Evolutionary conservation across 2,888 invertebrate genomes (phyloP).

Genomic region (Nebria brevicollis): DNA sequence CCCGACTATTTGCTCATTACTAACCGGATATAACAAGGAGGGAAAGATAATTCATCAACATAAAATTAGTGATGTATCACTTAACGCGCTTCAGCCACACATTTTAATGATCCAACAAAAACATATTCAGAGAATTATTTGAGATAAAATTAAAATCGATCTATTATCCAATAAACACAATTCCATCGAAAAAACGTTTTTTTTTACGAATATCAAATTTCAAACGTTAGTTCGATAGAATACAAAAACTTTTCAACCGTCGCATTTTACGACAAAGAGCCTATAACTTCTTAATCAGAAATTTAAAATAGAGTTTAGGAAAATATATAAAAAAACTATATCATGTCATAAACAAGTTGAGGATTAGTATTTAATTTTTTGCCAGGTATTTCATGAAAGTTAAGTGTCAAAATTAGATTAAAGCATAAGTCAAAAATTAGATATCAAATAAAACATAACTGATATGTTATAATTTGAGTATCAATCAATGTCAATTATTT

Average conservation of each 20-base stretch:
- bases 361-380: not conserved
- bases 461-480: not conserved
- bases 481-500: conserved; percentile 1
- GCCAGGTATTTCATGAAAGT: not conserved
- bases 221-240: too few species aligned
- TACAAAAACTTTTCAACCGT: too few species aligned
- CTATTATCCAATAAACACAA: too few species aligned
- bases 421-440: not conserved
- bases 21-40: conserved; percentile 22
- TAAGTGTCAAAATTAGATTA: not conserved
- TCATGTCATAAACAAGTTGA: not conserved
- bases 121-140: not conserved
- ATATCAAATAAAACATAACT: too few species aligned
- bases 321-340: not conserved
- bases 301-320: not conserved
- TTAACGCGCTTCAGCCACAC: not conserved
- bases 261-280: too few species aligned
- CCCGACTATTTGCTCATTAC: conserved; percentile 22
- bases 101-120: not conserved
- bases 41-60: not conserved
- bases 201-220: too few species aligned
- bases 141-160: too few species aligned
- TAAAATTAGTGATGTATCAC: not conserved
- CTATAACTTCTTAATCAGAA: too few species aligned
- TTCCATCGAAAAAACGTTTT: too few species aligned